These are phyloP conservation scores for Cisticola juncidis DNA, from an alignment of 2,113 vertebrate genomes.

Conservation along the genomic window DNA sequence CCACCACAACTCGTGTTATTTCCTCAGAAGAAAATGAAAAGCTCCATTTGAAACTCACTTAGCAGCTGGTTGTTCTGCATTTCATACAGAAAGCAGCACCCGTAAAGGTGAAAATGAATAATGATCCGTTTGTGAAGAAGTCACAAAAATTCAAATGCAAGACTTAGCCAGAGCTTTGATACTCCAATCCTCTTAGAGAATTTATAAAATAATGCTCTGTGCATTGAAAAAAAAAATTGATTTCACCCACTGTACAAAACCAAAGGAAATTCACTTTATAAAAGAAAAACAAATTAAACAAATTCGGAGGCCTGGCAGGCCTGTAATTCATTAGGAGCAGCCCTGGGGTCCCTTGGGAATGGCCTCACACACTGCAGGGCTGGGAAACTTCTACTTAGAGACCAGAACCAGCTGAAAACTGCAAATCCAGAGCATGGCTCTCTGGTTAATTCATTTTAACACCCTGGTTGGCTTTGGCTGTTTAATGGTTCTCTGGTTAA, in stretches of 20 bases:
- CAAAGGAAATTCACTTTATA: conserved; percentile 10
- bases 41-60: conserved; percentile 62
- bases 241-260: not conserved
- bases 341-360: not conserved
- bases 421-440: not conserved
- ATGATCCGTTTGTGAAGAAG: conserved; percentile 49
- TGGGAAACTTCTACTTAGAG: not conserved
- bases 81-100: conserved; percentile 45
- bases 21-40: conserved; percentile 64
- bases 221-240: not conserved
- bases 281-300: conserved; percentile 17
- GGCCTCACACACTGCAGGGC: not conserved
- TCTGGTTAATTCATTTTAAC: not conserved
- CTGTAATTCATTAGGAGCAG: conserved; percentile 31
- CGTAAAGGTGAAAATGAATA: conserved; percentile 60
- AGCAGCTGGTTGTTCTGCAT: conserved; percentile 62
- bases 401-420: not conserved
- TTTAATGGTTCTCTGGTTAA: not conserved
- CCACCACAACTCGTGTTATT: conserved; percentile 26
- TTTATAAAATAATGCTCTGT: conserved; percentile 32
- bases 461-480: not conserved
- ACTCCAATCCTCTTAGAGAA: conserved; percentile 40
- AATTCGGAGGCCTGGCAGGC: not conserved
- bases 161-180: conserved; percentile 51
- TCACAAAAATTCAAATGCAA: conserved; percentile 64